These are phyloP conservation scores for Nomada hirtipes DNA, from an alignment of 2,888 invertebrate species.

Conservation along the genomic window DNA sequence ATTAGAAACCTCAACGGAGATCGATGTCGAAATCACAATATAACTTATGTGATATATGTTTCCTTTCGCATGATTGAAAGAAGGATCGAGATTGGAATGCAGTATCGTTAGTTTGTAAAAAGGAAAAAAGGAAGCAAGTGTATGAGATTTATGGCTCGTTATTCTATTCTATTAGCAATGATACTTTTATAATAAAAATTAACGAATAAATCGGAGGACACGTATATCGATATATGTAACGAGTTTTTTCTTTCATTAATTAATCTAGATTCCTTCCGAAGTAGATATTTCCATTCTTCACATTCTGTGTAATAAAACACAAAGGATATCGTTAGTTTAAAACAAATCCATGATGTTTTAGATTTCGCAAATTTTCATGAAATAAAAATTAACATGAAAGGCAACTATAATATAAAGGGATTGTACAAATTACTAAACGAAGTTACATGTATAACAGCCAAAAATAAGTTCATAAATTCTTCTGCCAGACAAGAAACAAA, in stretches of 20 bases:
- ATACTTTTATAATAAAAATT: conserved; percentile 48
- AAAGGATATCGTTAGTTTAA: too few species aligned
- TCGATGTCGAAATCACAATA: conserved; percentile 11
- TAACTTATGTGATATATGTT: conserved; percentile 7
- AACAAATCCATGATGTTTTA: too few species aligned
- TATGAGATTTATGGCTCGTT: conserved; percentile 5
- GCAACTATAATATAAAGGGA: too few species aligned
- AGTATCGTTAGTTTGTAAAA: conserved; percentile 6
- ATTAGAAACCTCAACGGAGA: background rate
- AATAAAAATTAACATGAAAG: too few species aligned
- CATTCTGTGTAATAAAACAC: too few species aligned
- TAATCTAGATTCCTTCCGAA: background rate
- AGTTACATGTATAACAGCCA: too few species aligned
- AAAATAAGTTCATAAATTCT: too few species aligned
- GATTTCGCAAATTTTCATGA: too few species aligned
- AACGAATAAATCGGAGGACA: conserved; percentile 33
- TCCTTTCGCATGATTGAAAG: conserved; percentile 2
- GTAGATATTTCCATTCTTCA: too few species aligned
- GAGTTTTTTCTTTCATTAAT: background rate
- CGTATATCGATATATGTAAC: background rate
- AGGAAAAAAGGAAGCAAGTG: background rate
- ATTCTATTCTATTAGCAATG: conserved; percentile 12
- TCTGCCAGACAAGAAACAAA: too few species aligned
- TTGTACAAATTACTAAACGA: too few species aligned
- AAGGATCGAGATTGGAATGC: background rate